phyloP scores from a whole-genome alignment of 1,140 invertebrate species.

The Drosophila ficusphila region DNA sequence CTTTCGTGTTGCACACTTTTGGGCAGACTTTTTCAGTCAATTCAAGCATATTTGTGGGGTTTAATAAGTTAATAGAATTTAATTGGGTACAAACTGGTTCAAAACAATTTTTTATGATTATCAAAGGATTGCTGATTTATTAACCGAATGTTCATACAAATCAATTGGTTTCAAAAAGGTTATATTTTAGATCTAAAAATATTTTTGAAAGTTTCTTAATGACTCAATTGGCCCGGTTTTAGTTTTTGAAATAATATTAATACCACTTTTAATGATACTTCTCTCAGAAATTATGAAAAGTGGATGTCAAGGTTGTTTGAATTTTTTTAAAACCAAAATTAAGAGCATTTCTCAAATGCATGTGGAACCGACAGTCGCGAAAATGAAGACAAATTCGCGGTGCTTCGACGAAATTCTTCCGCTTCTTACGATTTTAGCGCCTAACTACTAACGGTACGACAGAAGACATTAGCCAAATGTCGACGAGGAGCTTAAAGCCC shows the following conservation, averaged over 20 bases:
- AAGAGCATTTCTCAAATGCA: not conserved
- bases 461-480: conserved; percentile 51
- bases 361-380: not conserved
- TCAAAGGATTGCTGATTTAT: too few species aligned
- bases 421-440: conserved; percentile 69
- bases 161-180: too few species aligned
- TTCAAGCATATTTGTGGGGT: conserved; percentile 2
- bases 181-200: too few species aligned
- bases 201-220: too few species aligned
- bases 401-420: conserved; percentile 27
- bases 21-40: not conserved
- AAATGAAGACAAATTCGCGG: conserved; percentile 13
- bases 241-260: too few species aligned
- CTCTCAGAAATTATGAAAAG: too few species aligned
- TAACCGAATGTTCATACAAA: too few species aligned
- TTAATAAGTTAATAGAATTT: not conserved
- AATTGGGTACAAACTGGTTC: too few species aligned
- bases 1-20: conserved; percentile 18
- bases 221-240: too few species aligned
- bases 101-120: too few species aligned
- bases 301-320: not conserved
- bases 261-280: too few species aligned
- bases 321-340: not conserved
- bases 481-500: not conserved
- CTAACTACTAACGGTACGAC: conserved; percentile 63